phyloP scores from a whole-genome alignment of 1,140 invertebrate genomes.

The Globodera rostochiensis region DNA sequence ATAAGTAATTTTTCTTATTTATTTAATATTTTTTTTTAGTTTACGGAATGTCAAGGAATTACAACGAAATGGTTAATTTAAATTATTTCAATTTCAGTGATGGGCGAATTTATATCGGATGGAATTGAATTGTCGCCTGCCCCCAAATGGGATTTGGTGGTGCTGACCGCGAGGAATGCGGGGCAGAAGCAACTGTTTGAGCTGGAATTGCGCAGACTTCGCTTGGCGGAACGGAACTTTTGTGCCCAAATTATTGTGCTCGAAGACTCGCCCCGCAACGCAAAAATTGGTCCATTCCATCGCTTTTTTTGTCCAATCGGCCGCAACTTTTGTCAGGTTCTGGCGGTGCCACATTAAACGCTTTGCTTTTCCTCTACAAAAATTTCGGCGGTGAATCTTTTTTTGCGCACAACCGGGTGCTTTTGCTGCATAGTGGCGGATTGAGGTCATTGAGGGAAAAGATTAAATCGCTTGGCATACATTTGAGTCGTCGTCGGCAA shows the following conservation, averaged over 20 bases:
- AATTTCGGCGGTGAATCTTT: constrained; percentile 7
- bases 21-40: too few relatives aligned
- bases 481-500: too few relatives aligned
- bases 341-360: constrained; percentile 25
- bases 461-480: neutral
- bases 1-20: too few relatives aligned
- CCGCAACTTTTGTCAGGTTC: constrained; percentile 16
- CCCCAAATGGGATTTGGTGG: constrained; percentile 10
- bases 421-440: constrained; percentile 27
- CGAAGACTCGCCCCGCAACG: constrained; percentile 7
- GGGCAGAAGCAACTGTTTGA: constrained; percentile 8
- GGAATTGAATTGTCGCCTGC: neutral
- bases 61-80: too few relatives aligned
- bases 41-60: too few relatives aligned
- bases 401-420: constrained; percentile 5
- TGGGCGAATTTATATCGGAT: neutral
- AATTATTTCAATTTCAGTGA: neutral
- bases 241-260: constrained; percentile 21
- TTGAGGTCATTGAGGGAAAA: constrained; percentile 2
- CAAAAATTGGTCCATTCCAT: constrained; percentile 13
- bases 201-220: constrained; percentile 9
- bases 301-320: neutral
- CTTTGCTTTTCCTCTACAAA: neutral
- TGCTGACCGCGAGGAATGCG: constrained; percentile 23
- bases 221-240: constrained; percentile 19